These are phyloP conservation scores for Heteropelma amictum DNA, from an alignment of 2,888 invertebrate species.

Conservation along the genomic window DNA sequence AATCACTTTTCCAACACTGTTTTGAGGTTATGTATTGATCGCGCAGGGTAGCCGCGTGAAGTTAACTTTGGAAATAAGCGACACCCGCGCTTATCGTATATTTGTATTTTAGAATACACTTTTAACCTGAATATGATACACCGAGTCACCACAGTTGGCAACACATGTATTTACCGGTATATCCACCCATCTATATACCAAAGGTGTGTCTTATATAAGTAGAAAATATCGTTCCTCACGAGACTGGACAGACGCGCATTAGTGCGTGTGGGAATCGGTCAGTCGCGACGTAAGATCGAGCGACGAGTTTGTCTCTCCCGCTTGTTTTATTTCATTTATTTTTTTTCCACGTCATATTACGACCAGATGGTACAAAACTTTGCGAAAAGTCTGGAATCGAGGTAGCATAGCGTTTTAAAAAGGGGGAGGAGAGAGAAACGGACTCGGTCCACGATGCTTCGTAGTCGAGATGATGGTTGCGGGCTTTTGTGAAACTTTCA, in stretches of 20 bases:
- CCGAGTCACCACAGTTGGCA: constrained; percentile 41
- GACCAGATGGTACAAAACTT: constrained; percentile 16
- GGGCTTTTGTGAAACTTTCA: too few species aligned
- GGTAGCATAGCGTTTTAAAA: too few species aligned
- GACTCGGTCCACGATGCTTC: too few species aligned
- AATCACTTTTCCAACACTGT: too few species aligned
- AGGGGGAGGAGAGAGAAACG: too few species aligned
- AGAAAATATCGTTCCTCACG: constrained; percentile 49
- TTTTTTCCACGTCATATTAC: not conserved
- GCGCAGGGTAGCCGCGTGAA: too few species aligned
- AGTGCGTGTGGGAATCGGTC: constrained; percentile 28
- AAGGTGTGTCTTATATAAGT: constrained; percentile 65
- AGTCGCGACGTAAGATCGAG: constrained; percentile 26
- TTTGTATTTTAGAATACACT: constrained; percentile 3
- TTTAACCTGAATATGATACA: constrained; percentile 53
- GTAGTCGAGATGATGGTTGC: too few species aligned
- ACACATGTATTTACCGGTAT: constrained; percentile 29
- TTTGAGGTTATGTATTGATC: too few species aligned
- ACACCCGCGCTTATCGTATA: not conserved
- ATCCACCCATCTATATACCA: constrained; percentile 53
- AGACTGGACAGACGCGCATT: constrained; percentile 28
- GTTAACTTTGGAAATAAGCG: too few species aligned
- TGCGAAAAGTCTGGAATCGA: not conserved
- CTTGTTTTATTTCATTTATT: constrained; percentile 2
- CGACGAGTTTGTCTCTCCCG: constrained; percentile 27